Evolutionary conservation across 2,113 vertebrate genomes (phyloP), one percentile per base, ranked within the genome.

Genomic region (Zosterops lateralis): DNA sequence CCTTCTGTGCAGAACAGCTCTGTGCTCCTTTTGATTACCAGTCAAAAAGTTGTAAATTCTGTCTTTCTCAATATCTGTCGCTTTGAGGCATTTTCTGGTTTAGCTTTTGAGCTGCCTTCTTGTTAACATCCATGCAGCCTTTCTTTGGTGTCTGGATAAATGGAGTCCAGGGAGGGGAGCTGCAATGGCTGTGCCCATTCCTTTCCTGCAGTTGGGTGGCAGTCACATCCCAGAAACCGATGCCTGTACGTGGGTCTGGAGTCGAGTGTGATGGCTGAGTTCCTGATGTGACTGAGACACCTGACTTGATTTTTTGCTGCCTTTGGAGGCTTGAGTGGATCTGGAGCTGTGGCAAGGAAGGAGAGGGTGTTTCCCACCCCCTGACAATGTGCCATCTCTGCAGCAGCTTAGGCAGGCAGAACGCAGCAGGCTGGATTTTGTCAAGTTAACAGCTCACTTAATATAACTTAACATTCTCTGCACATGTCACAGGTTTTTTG

Each of bases 401-500:
- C 91, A 71, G 90, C 94, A 77, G 67, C 12, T 53, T 7, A 57
- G 56, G 21, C 73, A 71, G 84, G 74, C 74, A 78, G 75, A 73
- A 80, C 45, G 29, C 74, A 89, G 89, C 77, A 87, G 75, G 84
- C 81, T 92, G 81, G 57, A 16, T 91, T 88, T 60, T 88, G 60
- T 90, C 93, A 80, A n/a, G 72, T 80, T 94, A 90, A 90, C 75
- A 67, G 85, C 85, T 45, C 38, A 32, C 78, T 93, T 77, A 48
- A 85, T 71, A 18, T 32, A 83, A 76, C 75, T 91, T 45, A 34
- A 29, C 64, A 48, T 91, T 89, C 78, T 68, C 64, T 85, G 90
- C 65, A 78, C 26, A 7, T 71, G 75, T 79, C 87, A 40, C 82
- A 70, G 91, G 56, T 74, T 95, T 96, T 96, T 95, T 95, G 79